Percentiles rank a stretch among this genome's conserved stretches.
Evolutionary conservation across 1,140 invertebrate genomes (phyloP).

Genomic region (Mylabris phalerata): DNA sequence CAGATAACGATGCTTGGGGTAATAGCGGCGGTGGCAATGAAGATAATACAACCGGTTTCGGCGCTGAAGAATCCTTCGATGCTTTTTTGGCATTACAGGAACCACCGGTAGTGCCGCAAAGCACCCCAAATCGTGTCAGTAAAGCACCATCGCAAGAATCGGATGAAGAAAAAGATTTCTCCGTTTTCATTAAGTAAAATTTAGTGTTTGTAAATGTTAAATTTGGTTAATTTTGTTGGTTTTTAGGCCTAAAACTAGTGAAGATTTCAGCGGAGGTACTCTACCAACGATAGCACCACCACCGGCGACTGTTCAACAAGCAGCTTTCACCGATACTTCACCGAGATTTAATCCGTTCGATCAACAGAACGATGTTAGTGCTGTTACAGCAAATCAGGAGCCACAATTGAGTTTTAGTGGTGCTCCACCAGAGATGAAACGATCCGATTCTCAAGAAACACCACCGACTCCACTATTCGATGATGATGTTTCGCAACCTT

Average conservation of each 20-base stretch:
- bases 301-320: slow-evolving; percentile 45
- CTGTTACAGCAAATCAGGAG: slow-evolving; percentile 33
- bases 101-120: slow-evolving; percentile 55
- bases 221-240: slow-evolving; percentile 6
- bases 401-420: slow-evolving; percentile 27
- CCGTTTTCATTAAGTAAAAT: slow-evolving; percentile 67
- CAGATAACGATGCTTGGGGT: slow-evolving; percentile 43
- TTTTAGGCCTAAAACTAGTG: slow-evolving; percentile 53
- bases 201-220: slow-evolving; percentile 6
- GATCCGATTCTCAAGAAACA: slow-evolving; percentile 67
- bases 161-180: slow-evolving; percentile 67
- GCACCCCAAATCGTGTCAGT: slow-evolving; percentile 49
- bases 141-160: slow-evolving; percentile 66
- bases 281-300: slow-evolving; percentile 73
- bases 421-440: slow-evolving; percentile 21
- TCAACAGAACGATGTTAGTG: slow-evolving; percentile 51
- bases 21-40: slow-evolving; percentile 38
- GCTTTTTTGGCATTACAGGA: slow-evolving; percentile 74
- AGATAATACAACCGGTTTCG: slow-evolving; percentile 27
- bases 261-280: slow-evolving; percentile 40
- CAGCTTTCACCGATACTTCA: slow-evolving; percentile 47
- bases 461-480: slow-evolving; percentile 90
- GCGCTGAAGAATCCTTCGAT: slow-evolving; percentile 66
- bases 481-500: slow-evolving; percentile 85
- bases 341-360: slow-evolving; percentile 69